A percentile compares a stretch with the other conserved stretches of the same genome.
Evolutionary conservation across 2,888 invertebrate species (phyloP).

Genomic region (Sylvicola fuscatus): DNA sequence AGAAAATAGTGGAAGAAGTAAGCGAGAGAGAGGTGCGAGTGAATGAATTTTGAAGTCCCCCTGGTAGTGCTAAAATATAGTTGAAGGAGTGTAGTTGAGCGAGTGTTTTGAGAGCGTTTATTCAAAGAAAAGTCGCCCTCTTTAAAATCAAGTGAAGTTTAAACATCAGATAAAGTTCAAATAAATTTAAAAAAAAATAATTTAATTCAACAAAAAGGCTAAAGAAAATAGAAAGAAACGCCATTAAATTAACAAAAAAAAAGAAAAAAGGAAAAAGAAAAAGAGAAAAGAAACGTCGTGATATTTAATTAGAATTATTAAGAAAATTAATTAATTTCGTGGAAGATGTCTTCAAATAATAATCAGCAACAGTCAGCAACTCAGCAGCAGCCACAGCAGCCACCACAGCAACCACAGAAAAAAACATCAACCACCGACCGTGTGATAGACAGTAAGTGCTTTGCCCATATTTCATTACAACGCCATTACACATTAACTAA

Average conservation of each 20-base stretch:
- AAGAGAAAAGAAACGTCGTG: background rate
- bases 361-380: constrained; percentile 3
- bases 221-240: background rate
- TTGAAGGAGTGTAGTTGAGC: too few species aligned
- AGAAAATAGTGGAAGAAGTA: too few species aligned
- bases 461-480: too few species aligned
- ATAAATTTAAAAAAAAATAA: background rate
- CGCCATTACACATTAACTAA: too few species aligned
- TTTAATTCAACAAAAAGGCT: background rate
- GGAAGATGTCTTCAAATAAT: constrained; percentile 3
- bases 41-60: too few species aligned
- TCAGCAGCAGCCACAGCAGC: constrained; percentile 3
- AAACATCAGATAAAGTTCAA: background rate
- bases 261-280: too few species aligned
- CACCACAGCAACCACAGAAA: constrained; percentile 4
- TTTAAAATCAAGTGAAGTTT: too few species aligned
- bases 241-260: background rate
- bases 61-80: too few species aligned
- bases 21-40: too few species aligned
- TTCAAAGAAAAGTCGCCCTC: too few species aligned
- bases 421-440: constrained; percentile 5
- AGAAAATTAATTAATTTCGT: background rate
- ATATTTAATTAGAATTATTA: too few species aligned
- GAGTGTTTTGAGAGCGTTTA: too few species aligned
- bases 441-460: constrained; percentile 4